Percentiles rank a stretch among this genome's conserved stretches.
Evolutionary conservation across 2,888 invertebrate species (phyloP).

Genomic region (Drepana falcataria): DNA sequence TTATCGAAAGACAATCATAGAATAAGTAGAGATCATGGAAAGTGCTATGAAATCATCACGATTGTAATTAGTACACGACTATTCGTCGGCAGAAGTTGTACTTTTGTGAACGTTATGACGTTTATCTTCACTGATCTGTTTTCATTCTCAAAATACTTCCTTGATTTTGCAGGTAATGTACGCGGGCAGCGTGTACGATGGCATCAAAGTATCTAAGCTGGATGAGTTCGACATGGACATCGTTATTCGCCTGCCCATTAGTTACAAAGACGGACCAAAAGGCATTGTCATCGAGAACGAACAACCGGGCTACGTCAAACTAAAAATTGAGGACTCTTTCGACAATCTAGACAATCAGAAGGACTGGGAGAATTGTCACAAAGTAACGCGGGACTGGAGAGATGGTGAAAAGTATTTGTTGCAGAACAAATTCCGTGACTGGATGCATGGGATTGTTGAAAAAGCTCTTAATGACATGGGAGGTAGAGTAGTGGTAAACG

Average conservation of each 20-base stretch:
- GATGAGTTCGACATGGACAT: constrained; percentile 82
- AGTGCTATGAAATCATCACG: too few relatives aligned
- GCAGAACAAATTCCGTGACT: constrained; percentile 68
- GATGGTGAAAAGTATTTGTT: constrained; percentile 64
- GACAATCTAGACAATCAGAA: constrained; percentile 54
- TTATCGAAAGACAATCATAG: too few relatives aligned
- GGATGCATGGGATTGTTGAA: constrained; percentile 74
- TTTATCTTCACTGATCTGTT: not conserved
- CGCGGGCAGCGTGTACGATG: constrained; percentile 81
- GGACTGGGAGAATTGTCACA: constrained; percentile 57
- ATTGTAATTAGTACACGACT: too few relatives aligned
- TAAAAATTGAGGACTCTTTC: constrained; percentile 53
- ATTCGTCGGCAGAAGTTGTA: too few relatives aligned
- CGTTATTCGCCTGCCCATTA: constrained; percentile 72
- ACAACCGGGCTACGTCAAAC: constrained; percentile 65
- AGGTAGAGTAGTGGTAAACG: constrained; percentile 39
- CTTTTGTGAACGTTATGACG: too few relatives aligned
- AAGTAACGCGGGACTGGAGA: constrained; percentile 59
- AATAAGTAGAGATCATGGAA: too few relatives aligned
- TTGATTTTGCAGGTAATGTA: constrained; percentile 48
- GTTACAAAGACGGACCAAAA: constrained; percentile 48
- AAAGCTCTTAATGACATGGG: constrained; percentile 59
- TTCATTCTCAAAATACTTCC: not conserved
- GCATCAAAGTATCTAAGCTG: constrained; percentile 77
- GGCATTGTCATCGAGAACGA: constrained; percentile 57